phyloP scores from a whole-genome alignment of 2,888 invertebrate species.

The Nephrotoma guestfalica region DNA sequence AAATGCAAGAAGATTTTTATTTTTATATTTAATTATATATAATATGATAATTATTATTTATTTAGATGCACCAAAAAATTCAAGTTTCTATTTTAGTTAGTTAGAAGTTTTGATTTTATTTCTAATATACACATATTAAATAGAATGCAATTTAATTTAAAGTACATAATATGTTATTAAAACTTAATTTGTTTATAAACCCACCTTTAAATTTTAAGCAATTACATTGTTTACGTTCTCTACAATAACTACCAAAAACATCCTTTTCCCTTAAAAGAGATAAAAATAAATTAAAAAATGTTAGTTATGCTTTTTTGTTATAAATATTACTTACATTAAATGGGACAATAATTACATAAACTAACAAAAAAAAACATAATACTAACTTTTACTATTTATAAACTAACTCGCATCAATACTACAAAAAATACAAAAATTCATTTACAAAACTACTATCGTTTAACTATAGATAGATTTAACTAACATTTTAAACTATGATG shows the following conservation, averaged over 20 bases:
- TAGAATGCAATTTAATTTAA: background rate
- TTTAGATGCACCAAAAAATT: background rate
- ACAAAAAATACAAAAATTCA: background rate
- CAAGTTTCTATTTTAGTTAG: background rate
- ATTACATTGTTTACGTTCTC: background rate
- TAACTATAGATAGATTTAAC: background rate
- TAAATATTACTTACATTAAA: background rate
- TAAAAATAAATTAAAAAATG: background rate
- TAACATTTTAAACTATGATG: background rate
- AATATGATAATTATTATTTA: background rate
- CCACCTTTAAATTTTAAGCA: background rate
- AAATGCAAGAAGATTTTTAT: background rate
- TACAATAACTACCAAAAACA: background rate
- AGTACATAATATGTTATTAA: background rate
- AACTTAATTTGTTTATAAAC: background rate
- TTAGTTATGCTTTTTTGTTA: background rate
- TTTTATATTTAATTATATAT: background rate
- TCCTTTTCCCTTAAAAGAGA: background rate
- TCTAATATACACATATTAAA: background rate
- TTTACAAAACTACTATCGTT: background rate
- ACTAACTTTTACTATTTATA: background rate
- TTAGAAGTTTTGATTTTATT: background rate
- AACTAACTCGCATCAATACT: background rate
- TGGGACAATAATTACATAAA: background rate
- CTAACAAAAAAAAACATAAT: background rate